Percentiles rank a stretch among this genome's conserved stretches.
Evolutionary conservation across 2,113 vertebrate genomes (phyloP).

Genomic region (Bos javanicus): DNA sequence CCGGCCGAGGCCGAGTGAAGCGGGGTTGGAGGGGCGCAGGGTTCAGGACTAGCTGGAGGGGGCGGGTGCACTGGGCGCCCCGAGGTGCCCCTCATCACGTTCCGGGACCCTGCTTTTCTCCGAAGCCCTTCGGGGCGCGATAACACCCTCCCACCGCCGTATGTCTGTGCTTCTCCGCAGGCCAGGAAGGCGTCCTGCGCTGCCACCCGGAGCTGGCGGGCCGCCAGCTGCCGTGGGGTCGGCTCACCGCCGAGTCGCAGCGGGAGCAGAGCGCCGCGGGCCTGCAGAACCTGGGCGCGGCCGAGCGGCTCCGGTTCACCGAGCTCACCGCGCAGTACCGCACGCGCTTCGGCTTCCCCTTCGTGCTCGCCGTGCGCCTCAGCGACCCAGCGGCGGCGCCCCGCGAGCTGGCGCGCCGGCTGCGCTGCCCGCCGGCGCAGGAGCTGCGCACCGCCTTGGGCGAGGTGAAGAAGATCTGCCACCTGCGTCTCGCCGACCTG

Average conservation of each 20-base stretch:
- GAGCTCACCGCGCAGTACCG: constrained; percentile 84
- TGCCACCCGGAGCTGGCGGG: constrained; percentile 89
- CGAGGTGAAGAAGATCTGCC: constrained; percentile 88
- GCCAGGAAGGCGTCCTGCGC: constrained; percentile 87
- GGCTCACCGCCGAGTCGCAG: constrained; percentile 81
- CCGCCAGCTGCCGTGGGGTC: constrained; percentile 79
- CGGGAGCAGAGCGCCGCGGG: constrained; percentile 84
- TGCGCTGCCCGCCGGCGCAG: constrained; percentile 47
- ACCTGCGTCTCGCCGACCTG: constrained; percentile 80
- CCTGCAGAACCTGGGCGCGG: constrained; percentile 71
- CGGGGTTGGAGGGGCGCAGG: background rate
- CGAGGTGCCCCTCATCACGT: background rate
- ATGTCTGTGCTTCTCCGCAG: constrained; percentile 71
- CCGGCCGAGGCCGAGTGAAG: background rate
- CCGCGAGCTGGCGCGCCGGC: constrained; percentile 76
- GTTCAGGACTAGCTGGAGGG: background rate
- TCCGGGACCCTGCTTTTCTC: background rate
- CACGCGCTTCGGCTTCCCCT: constrained; percentile 86
- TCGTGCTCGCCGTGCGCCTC: constrained; percentile 86
- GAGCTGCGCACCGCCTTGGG: constrained; percentile 81
- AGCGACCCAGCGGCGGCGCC: constrained; percentile 75
- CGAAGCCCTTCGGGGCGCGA: background rate
- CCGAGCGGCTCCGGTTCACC: constrained; percentile 69
- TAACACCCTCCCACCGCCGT: background rate
- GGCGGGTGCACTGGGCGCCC: background rate